Evolutionary conservation across 2,797 vertebrate genomes (phyloP).

Genomic region (Nannoperca australis): DNA sequence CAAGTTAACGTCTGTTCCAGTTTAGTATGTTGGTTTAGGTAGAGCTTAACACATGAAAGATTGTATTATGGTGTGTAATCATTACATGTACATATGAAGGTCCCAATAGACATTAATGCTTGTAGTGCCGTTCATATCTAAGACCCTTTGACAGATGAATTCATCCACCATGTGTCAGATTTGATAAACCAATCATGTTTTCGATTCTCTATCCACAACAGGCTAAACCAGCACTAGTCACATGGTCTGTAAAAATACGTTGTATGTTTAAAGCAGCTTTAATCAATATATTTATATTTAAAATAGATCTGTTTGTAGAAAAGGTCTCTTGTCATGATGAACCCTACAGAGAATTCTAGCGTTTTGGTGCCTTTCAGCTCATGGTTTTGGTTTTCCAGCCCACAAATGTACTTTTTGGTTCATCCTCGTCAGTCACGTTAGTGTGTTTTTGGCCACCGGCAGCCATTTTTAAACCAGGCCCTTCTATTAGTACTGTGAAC

Average conservation of each 20-base stretch:
- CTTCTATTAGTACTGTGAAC: no score
- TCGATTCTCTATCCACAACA: neutral
- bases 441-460: neutral
- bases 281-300: neutral
- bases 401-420: neutral
- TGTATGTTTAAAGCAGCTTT: neutral
- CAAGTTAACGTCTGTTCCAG: neutral
- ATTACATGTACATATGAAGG: neutral
- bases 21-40: neutral
- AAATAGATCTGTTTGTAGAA: neutral
- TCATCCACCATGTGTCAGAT: neutral
- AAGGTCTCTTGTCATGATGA: neutral
- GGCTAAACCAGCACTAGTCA: neutral
- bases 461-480: no score
- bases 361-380: neutral
- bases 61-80: neutral
- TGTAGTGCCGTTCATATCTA: neutral
- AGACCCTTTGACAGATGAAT: neutral
- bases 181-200: neutral
- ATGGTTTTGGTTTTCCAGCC: neutral
- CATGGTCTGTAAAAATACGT: neutral
- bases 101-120: neutral
- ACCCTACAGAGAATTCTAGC: neutral
- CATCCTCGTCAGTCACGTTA: neutral
- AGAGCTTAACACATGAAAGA: neutral